A percentile compares a stretch with the other conserved stretches of the same genome.
Conservation (phyloP, 2,888 invertebrate species). For the Drosophila neonasuta region DNA sequence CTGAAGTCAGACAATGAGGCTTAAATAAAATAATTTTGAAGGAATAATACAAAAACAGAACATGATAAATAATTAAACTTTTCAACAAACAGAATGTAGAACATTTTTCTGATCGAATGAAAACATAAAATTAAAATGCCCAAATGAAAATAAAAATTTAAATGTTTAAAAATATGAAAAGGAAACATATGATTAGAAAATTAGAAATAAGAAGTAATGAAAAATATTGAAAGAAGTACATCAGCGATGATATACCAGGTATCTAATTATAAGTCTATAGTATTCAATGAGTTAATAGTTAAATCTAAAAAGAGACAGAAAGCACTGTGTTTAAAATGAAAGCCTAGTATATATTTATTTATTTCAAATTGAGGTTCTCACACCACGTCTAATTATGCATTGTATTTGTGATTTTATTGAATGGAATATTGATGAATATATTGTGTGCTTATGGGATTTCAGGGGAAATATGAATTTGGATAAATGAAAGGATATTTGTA, state of each 20-base stretch:
- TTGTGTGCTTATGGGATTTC: constrained; percentile 42
- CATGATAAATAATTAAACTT: constrained; percentile 38
- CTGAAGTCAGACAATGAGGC: constrained; percentile 61
- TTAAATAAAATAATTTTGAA: constrained; percentile 54
- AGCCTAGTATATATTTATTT: constrained; percentile 58
- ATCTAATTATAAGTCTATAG: constrained; percentile 50
- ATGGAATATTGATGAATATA: constrained; percentile 39
- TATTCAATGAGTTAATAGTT: constrained; percentile 33
- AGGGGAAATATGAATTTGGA: constrained; percentile 28
- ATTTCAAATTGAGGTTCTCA: constrained; percentile 35
- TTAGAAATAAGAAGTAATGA: constrained; percentile 35
- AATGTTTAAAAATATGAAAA: constrained; percentile 37
- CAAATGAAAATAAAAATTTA: constrained; percentile 51
- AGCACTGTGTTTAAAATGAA: constrained; percentile 38
- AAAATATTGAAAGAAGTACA: constrained; percentile 21
- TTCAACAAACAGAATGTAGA: constrained; percentile 22
- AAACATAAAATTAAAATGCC: constrained; percentile 25
- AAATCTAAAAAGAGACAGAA: constrained; percentile 14
- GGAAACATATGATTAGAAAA: constrained; percentile 46
- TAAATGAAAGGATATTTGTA: not conserved
- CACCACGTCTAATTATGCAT: constrained; percentile 40
- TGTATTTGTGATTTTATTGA: constrained; percentile 67
- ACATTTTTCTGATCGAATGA: constrained; percentile 30
- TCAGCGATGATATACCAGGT: constrained; percentile 55
- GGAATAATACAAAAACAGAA: constrained; percentile 32